Base-by-base conservation (phyloP, 2,888 invertebrate genomes). In the Drosophila quasianomalipes region DNA sequence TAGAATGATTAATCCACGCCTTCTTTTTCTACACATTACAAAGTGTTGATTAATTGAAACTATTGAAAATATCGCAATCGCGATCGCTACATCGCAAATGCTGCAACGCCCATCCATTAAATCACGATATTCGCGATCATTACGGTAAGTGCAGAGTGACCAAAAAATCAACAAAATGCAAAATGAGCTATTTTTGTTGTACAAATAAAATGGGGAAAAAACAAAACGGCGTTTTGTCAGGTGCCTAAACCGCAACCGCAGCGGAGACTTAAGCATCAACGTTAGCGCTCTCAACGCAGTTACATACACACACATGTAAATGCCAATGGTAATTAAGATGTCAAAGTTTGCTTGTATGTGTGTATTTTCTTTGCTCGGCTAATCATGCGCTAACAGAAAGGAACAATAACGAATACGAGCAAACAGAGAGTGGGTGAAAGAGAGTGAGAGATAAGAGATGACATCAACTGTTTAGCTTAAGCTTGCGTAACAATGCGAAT, bases 301-400 rank as follows among this genome's bases (percentile, higher is more conserved):
- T 22, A 10, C n/a, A 44, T 22, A 4, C 22, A 49, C 33, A 26
- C 16, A 59, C 22, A 6, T 59, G 26, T 49, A 9, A 30, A 35
- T 51, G 28, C 31, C 26, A 53, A 31, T 75, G 71, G 59, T 79
- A 74, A 75, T 79, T 78, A 53, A 78, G 78, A 53, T 79, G 63
- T 78, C 51, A 30, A 35, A 30, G 35, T 14, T 68, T 39, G 35
- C 37, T 44, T 54, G 55, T 19, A 4, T 19, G 22, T 35, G 14
- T 9, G 31, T 53, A 16, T 59, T 44, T 49, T 58, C n/a, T 49
- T 16, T 44, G 31, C 26, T 26, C 22, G 12, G 54, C 52, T 52
- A 70, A 73, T 58, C 51, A 55, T 77, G 73, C 53, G 66, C 49
- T 4, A 60, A 65, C 7, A 60, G 62, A 64, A 54, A 49, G 41